Evolutionary conservation across 2,113 vertebrate genomes (phyloP).

Genomic region (Pedionomus torquatus): DNA sequence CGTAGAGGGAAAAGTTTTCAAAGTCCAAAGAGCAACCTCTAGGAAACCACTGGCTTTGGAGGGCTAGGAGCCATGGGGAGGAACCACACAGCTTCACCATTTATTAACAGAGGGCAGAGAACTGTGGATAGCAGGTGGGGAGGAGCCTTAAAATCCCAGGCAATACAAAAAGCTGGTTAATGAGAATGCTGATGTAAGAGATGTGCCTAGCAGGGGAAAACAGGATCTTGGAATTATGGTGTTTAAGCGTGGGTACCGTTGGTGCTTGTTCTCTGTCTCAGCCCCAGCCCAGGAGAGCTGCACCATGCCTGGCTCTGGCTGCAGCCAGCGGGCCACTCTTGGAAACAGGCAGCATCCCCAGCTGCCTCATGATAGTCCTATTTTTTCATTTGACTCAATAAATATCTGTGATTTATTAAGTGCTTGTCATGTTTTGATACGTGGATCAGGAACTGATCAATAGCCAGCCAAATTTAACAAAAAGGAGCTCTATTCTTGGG

Average conservation of each 20-base stretch:
- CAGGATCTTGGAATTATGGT: not conserved
- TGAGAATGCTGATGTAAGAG: not conserved
- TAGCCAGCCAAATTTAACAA: slow-evolving; percentile 80
- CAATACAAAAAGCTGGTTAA: not conserved
- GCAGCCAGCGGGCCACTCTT: not conserved
- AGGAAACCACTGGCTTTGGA: not conserved
- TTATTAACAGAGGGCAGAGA: not conserved
- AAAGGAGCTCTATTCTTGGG: slow-evolving; percentile 70
- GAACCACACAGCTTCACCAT: rapidly evolving
- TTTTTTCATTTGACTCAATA: slow-evolving; percentile 45
- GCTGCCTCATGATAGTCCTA: not conserved
- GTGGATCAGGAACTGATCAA: slow-evolving; percentile 74
- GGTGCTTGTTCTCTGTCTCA: not conserved
- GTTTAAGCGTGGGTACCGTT: not conserved
- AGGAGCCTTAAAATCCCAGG: not conserved
- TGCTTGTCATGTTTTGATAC: slow-evolving; percentile 72
- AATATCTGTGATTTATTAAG: slow-evolving; percentile 70
- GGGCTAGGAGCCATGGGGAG: not conserved
- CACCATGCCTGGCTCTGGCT: not conserved
- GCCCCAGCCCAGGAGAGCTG: not conserved
- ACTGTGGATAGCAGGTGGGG: not conserved
- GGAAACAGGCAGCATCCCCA: not conserved
- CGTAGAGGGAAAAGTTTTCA: not conserved
- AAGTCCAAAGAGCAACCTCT: not conserved
- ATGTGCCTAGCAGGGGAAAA: not conserved